Evolutionary conservation across 2,888 invertebrate genomes (phyloP).

Genomic region (Furcula furcula): DNA sequence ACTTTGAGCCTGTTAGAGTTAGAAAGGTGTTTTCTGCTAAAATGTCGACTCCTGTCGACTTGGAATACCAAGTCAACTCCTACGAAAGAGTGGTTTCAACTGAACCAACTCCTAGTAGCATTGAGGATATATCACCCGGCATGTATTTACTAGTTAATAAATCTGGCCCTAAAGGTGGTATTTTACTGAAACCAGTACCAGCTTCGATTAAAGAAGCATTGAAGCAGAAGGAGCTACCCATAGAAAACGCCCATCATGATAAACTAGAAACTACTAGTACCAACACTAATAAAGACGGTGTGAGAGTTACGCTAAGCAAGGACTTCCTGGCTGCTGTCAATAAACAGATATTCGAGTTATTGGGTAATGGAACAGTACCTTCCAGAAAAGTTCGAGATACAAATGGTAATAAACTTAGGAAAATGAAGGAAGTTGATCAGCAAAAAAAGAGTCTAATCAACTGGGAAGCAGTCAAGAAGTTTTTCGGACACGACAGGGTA

Average conservation of each 20-base stretch:
- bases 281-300: slow-evolving; percentile 21
- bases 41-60: slow-evolving; percentile 58
- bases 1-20: slow-evolving; percentile 30
- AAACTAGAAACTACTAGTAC: slow-evolving; percentile 27
- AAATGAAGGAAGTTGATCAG: slow-evolving; percentile 1
- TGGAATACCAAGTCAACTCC: slow-evolving; percentile 60
- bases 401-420: slow-evolving; percentile 5
- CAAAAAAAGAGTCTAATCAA: slow-evolving; percentile 21
- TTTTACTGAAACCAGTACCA: slow-evolving; percentile 43
- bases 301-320: slow-evolving; percentile 44
- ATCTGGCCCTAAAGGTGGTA: slow-evolving; percentile 31
- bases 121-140: slow-evolving; percentile 36
- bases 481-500: slow-evolving; percentile 53
- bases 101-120: slow-evolving; percentile 4
- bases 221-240: slow-evolving; percentile 9
- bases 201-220: slow-evolving; percentile 16
- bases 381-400: background rate
- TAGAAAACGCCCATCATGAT: slow-evolving; percentile 8
- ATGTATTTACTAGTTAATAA: slow-evolving; percentile 54
- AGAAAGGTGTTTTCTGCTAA: slow-evolving; percentile 59
- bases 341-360: slow-evolving; percentile 43
- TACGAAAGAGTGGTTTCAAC: slow-evolving; percentile 33
- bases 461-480: slow-evolving; percentile 47
- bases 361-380: slow-evolving; percentile 27
- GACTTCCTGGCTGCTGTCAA: slow-evolving; percentile 51